Evolutionary conservation across 2,797 vertebrate species (phyloP).

Genomic region (Enoplosus armatus): DNA sequence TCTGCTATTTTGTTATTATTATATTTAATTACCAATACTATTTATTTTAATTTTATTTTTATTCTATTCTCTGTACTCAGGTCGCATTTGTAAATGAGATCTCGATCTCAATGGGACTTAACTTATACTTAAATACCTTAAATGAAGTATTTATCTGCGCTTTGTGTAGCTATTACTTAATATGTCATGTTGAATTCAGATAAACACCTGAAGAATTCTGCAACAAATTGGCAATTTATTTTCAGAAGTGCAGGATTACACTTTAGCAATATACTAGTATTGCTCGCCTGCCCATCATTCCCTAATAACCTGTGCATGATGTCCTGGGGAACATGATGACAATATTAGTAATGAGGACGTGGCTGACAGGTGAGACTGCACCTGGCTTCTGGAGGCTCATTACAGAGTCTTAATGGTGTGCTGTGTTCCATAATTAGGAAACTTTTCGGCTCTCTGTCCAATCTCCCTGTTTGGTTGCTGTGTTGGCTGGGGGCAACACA

Average conservation of each 20-base stretch:
- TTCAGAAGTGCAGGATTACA: conserved; percentile 23
- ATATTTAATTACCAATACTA: no score
- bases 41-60: no score
- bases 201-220: conserved; percentile 28
- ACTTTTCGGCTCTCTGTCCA: conserved; percentile 59
- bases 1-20: no score
- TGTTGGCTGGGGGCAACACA: conserved; percentile 31
- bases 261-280: conserved; percentile 33
- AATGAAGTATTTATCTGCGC: no score
- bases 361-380: conserved; percentile 75
- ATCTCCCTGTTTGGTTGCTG: conserved; percentile 53
- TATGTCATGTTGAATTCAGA: conserved; percentile 29
- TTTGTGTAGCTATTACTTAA: conserved; percentile 16
- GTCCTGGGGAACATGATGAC: conserved; percentile 62
- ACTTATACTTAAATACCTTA: no score
- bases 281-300: conserved; percentile 67
- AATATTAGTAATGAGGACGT: conserved; percentile 72
- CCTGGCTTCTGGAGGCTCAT: conserved; percentile 73
- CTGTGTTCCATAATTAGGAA: conserved; percentile 71
- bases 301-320: conserved; percentile 69
- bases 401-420: conserved; percentile 71
- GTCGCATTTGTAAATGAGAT: no score
- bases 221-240: conserved; percentile 58
- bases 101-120: no score
- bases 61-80: no score